These are phyloP conservation scores for Champsocephalus esox DNA, from an alignment of 2,797 vertebrate species.

Conservation along the genomic window DNA sequence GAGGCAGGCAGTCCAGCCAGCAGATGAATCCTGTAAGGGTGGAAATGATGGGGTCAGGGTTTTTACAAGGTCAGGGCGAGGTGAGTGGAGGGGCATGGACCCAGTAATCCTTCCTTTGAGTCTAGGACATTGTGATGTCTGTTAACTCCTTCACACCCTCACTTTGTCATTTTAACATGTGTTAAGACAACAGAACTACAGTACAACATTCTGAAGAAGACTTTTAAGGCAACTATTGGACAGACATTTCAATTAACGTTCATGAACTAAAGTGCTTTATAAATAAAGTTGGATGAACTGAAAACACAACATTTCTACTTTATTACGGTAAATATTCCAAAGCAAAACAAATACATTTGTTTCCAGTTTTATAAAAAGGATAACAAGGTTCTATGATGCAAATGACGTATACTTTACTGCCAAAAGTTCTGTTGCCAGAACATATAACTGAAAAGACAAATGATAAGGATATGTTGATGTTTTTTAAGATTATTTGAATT, in stretches of 20 bases:
- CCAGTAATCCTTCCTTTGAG: slow-evolving; percentile 41
- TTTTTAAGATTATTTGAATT: slow-evolving; percentile 7
- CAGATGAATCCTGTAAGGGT: slow-evolving; percentile 83
- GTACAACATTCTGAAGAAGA: too few relatives aligned
- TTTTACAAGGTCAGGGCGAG: slow-evolving; percentile 76
- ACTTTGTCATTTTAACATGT: slow-evolving; percentile 6
- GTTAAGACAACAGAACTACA: not conserved
- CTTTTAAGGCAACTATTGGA: too few relatives aligned
- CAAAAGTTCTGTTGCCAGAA: slow-evolving; percentile 2
- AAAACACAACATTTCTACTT: too few relatives aligned
- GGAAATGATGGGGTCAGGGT: slow-evolving; percentile 77
- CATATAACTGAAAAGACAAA: slow-evolving; percentile 8
- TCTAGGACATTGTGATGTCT: slow-evolving; percentile 30
- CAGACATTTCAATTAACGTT: too few relatives aligned
- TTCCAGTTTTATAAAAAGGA: too few relatives aligned
- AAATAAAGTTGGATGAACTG: too few relatives aligned
- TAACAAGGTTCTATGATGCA: not conserved
- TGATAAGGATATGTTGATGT: not conserved
- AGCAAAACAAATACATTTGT: too few relatives aligned
- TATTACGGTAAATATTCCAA: too few relatives aligned
- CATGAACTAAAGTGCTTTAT: too few relatives aligned
- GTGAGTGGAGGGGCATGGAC: slow-evolving; percentile 63
- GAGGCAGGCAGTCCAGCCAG: slow-evolving; percentile 62
- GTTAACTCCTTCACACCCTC: slow-evolving; percentile 44
- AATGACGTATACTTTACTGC: not conserved